Conservation (phyloP, 2,113 vertebrate species). For the Cariama cristata region DNA sequence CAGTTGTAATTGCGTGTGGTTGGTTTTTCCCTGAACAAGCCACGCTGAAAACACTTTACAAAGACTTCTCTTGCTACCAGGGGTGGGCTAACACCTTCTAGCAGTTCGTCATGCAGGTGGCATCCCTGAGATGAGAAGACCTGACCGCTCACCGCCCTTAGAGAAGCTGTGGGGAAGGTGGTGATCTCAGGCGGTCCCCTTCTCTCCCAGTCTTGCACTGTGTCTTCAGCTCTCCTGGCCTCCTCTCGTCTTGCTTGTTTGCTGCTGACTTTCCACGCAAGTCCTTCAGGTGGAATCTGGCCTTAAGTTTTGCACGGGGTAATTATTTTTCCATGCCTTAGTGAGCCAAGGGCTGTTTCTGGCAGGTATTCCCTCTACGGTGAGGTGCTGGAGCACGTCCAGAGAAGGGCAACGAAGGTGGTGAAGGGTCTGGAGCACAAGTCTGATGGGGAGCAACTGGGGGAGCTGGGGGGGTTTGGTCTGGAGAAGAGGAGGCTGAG, state of each 20-base stretch:
- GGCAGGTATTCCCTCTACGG: neutral
- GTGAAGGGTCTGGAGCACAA: too few species aligned
- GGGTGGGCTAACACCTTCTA: too few species aligned
- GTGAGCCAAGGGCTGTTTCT: neutral
- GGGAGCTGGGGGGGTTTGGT: too few species aligned
- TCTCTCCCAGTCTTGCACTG: neutral
- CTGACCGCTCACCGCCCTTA: neutral
- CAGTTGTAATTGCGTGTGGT: neutral
- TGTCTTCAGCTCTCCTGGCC: neutral
- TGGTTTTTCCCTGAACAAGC: neutral
- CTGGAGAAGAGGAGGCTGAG: too few species aligned
- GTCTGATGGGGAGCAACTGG: too few species aligned
- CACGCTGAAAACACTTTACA: neutral
- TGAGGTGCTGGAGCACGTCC: too few species aligned
- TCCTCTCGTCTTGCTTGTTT: neutral
- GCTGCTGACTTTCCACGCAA: neutral
- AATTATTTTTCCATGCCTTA: neutral
- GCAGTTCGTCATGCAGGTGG: rapidly evolving
- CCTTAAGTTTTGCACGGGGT: neutral
- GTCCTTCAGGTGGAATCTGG: neutral
- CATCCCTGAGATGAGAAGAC: neutral
- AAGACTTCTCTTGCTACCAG: neutral
- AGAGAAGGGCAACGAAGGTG: too few species aligned
- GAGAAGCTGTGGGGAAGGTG: neutral
- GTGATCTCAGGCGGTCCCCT: neutral